Percentiles rank a stretch among this genome's conserved stretches.
These are phyloP conservation scores for Nasonovia ribisnigri DNA, from an alignment of 2,888 invertebrate species.

Conservation along the genomic window DNA sequence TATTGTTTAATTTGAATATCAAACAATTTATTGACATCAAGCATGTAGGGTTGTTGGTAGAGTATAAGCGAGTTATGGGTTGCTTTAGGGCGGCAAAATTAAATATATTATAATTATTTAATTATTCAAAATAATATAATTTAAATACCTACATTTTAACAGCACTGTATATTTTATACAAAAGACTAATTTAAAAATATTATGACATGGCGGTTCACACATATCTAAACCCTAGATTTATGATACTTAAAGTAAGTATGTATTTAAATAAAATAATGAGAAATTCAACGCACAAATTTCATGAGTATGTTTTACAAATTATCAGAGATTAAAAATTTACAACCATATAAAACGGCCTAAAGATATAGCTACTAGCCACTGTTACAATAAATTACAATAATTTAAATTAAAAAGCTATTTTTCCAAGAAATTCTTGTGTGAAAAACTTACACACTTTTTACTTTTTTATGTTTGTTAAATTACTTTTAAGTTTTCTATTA, in stretches of 20 bases:
- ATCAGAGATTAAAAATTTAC: background rate
- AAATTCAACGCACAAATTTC: background rate
- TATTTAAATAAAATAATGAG: background rate
- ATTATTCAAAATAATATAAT: background rate
- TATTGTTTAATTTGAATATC: background rate
- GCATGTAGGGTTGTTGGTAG: background rate
- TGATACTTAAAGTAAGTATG: background rate
- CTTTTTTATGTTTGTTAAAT: background rate
- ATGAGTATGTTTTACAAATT: background rate
- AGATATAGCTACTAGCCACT: background rate
- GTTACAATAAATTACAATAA: background rate
- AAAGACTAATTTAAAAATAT: too few relatives aligned
- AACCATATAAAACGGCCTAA: background rate
- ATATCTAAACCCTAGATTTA: background rate
- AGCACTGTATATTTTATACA: background rate
- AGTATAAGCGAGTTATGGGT: background rate
- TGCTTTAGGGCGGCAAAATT: background rate
- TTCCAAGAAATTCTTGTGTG: background rate
- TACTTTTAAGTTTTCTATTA: background rate
- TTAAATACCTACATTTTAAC: background rate
- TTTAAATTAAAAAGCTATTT: background rate
- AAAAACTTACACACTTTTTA: background rate
- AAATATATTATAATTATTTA: background rate
- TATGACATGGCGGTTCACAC: background rate
- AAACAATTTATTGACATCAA: background rate